phyloP scores from a whole-genome alignment of 2,113 vertebrate genomes.

The Tretioscincus oriximinensis region DNA sequence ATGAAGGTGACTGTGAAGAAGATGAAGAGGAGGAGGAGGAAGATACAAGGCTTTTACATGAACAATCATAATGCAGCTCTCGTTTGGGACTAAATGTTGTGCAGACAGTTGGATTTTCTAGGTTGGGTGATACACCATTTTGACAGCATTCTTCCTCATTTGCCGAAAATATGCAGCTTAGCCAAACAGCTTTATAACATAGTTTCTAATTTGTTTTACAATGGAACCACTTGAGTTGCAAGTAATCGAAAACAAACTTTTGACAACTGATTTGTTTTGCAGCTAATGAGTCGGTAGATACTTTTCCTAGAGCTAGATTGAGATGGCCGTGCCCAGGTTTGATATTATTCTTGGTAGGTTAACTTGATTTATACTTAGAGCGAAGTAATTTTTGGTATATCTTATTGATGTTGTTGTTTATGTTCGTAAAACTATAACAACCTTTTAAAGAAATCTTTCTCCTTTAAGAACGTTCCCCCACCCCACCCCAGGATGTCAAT shows the following conservation, averaged over 20 bases:
- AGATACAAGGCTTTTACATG: conserved; percentile 75
- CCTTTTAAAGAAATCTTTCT: conserved; percentile 54
- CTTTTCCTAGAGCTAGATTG: conserved; percentile 66
- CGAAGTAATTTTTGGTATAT: conserved; percentile 64
- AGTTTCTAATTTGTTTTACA: conserved; percentile 66
- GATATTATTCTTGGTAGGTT: conserved; percentile 62
- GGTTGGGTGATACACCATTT: conserved; percentile 74
- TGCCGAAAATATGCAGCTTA: conserved; percentile 67
- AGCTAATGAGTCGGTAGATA: conserved; percentile 69
- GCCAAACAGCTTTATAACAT: conserved; percentile 69
- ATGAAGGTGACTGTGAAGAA: conserved; percentile 85
- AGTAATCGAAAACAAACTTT: conserved; percentile 70
- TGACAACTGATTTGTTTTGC: conserved; percentile 65
- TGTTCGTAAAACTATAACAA: conserved; percentile 65
- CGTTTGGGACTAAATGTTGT: conserved; percentile 74
- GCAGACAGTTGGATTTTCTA: conserved; percentile 80
- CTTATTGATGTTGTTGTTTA: conserved; percentile 62
- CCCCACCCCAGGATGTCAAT: conserved; percentile 36
- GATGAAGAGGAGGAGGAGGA: conserved; percentile 73
- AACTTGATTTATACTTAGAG: conserved; percentile 66
- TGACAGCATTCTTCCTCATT: conserved; percentile 70
- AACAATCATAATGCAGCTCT: conserved; percentile 82
- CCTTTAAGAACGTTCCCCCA: conserved; percentile 52
- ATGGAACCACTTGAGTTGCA: conserved; percentile 63
- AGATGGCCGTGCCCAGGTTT: conserved; percentile 66